Conservation (phyloP, 2,113 vertebrate species). For the Anolis sagrei region DNA sequence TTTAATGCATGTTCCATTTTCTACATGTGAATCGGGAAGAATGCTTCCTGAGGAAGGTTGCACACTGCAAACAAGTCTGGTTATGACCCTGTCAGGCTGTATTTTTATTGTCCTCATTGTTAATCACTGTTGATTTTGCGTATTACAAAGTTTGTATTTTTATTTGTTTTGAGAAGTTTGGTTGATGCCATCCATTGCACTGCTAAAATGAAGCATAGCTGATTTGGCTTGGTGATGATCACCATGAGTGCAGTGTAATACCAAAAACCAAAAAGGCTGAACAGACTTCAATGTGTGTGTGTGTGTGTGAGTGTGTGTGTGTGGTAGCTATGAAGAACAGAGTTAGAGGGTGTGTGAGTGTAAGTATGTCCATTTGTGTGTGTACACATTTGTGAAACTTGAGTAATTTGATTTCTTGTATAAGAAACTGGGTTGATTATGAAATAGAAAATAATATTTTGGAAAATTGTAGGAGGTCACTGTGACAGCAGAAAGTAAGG, state of each 20-base stretch:
- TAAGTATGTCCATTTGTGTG: slow-evolving; percentile 60
- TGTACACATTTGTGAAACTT: slow-evolving; percentile 71
- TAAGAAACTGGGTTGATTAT: slow-evolving; percentile 62
- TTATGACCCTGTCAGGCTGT: slow-evolving; percentile 80
- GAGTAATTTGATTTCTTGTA: slow-evolving; percentile 64
- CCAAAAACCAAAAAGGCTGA: slow-evolving; percentile 74
- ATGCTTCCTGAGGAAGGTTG: slow-evolving; percentile 71
- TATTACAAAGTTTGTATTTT: slow-evolving; percentile 64
- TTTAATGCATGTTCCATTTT: slow-evolving; percentile 73
- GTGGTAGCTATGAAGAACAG: slow-evolving; percentile 50
- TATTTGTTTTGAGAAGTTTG: slow-evolving; percentile 77
- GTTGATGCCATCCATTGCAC: slow-evolving; percentile 77
- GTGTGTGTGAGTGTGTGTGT: slow-evolving; percentile 54
- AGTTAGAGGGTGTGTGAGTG: slow-evolving; percentile 62
- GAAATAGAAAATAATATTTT: slow-evolving; percentile 65
- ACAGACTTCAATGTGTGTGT: slow-evolving; percentile 72
- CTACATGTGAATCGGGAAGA: slow-evolving; percentile 71
- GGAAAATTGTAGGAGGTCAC: slow-evolving; percentile 63
- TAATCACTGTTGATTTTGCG: slow-evolving; percentile 58
- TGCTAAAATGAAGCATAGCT: slow-evolving; percentile 77
- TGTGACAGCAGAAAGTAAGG: slow-evolving; percentile 68
- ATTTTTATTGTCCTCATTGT: slow-evolving; percentile 17
- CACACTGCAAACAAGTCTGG: slow-evolving; percentile 78
- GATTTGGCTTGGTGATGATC: slow-evolving; percentile 73
- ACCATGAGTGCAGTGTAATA: slow-evolving; percentile 74